Conservation (phyloP, 2,113 vertebrate genomes). For the Zosterops japonicus region DNA sequence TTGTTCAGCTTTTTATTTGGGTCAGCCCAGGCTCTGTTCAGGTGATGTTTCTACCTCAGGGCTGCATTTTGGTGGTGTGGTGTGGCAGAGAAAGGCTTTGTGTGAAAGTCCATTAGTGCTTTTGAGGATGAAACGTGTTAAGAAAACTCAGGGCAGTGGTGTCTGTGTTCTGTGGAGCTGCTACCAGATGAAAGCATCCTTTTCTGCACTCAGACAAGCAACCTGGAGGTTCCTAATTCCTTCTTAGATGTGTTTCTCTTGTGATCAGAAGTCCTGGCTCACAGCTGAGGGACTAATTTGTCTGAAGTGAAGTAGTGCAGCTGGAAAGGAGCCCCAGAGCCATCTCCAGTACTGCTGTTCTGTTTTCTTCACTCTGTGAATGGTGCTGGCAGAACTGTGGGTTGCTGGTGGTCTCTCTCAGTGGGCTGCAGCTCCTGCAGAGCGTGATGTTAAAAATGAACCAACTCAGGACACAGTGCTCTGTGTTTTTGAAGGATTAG, state of each 20-base stretch:
- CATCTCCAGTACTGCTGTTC: neutral
- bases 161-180: neutral
- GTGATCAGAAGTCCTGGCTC: neutral
- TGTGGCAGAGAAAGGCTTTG: neutral
- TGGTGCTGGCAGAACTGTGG: neutral
- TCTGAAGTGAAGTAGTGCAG: neutral
- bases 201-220: neutral
- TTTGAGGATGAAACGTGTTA: neutral
- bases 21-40: neutral
- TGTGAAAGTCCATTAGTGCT: neutral
- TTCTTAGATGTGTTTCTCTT: neutral
- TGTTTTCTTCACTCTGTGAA: neutral
- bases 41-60: neutral
- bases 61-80: neutral
- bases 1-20: neutral
- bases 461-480: neutral
- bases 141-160: neutral
- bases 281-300: neutral
- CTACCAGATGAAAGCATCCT: neutral
- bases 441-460: neutral
- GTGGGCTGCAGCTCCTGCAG: neutral
- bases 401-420: neutral
- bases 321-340: neutral
- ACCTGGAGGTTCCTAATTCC: neutral
- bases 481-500: neutral